phyloP scores from a whole-genome alignment of 2,113 vertebrate species.

The Sylvia atricapilla region DNA sequence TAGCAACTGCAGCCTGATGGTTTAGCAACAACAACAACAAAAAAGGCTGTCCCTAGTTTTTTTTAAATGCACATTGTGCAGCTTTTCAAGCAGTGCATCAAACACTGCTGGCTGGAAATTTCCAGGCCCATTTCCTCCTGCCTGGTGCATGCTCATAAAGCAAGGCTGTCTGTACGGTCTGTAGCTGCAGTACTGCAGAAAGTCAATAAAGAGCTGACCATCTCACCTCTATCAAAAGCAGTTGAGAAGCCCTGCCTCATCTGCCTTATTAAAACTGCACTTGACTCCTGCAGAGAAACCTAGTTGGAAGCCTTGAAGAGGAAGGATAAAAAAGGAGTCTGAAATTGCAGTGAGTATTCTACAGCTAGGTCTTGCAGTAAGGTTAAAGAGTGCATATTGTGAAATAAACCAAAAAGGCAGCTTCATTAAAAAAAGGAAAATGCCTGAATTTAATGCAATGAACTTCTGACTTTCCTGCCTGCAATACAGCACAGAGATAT shows the following conservation, averaged over 20 bases:
- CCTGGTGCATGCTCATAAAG: slow-evolving; percentile 57
- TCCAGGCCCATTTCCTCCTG: slow-evolving; percentile 63
- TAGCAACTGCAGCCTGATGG: neutral
- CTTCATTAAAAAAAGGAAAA: neutral
- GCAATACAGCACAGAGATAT: neutral
- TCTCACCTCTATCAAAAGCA: slow-evolving; percentile 55
- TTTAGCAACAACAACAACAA: neutral
- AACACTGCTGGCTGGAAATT: slow-evolving; percentile 51
- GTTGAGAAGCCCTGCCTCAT: slow-evolving; percentile 47
- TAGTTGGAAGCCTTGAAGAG: slow-evolving; percentile 26
- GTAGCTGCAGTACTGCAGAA: slow-evolving; percentile 50
- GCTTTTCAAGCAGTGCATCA: slow-evolving; percentile 50
- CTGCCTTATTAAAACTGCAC: slow-evolving; percentile 51
- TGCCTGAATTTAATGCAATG: slow-evolving; percentile 3
- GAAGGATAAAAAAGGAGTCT: slow-evolving; percentile 22
- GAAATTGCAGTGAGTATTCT: slow-evolving; percentile 57
- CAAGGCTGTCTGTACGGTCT: neutral
- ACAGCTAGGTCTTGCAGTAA: neutral
- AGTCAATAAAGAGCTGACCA: slow-evolving; percentile 65
- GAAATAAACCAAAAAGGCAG: slow-evolving; percentile 14
- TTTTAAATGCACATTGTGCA: slow-evolving; percentile 26
- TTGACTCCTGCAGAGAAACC: slow-evolving; percentile 31
- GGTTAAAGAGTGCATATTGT: slow-evolving; percentile 23
- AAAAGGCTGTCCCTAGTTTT: slow-evolving; percentile 32
- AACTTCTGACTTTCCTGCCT: slow-evolving; percentile 35